Conservation (phyloP, 2,797 vertebrate species). For the Danio albolineatus region DNA sequence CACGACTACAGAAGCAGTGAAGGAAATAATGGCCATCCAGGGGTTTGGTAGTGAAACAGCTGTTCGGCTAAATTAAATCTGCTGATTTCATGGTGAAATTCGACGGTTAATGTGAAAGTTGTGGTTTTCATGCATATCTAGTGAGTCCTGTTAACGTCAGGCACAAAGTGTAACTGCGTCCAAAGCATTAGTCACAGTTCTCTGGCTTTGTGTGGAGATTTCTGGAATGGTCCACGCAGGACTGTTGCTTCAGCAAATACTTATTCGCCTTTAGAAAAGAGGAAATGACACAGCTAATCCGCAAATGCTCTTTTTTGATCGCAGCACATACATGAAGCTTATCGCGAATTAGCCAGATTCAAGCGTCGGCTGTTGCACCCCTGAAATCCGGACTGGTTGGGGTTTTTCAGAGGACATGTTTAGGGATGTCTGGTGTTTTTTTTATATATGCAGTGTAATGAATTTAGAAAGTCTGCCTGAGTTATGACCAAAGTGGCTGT, state of each 20-base stretch:
- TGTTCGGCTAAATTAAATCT: slow-evolving; percentile 40
- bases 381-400: neutral
- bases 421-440: neutral
- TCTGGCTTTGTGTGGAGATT: slow-evolving; percentile 8
- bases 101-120: slow-evolving; percentile 17
- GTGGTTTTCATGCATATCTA: slow-evolving; percentile 32
- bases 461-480: neutral
- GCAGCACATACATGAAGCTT: neutral
- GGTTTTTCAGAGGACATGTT: slow-evolving; percentile 1
- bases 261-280: slow-evolving; percentile 14
- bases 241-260: slow-evolving; percentile 21
- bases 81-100: slow-evolving; percentile 46
- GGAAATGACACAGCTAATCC: slow-evolving; percentile 8
- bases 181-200: slow-evolving; percentile 42
- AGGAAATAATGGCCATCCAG: slow-evolving; percentile 49
- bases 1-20: slow-evolving; percentile 19
- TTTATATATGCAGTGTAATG: neutral
- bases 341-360: neutral
- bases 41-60: slow-evolving; percentile 41
- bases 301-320: neutral
- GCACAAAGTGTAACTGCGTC: slow-evolving; percentile 40
- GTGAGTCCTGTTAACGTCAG: slow-evolving; percentile 37
- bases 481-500: neutral
- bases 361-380: slow-evolving; percentile 17
- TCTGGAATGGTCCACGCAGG: neutral